A percentile compares a stretch with the other conserved stretches of the same genome.
Conservation (phyloP, 2,113 vertebrate species). For the Stigmatopora argus region DNA sequence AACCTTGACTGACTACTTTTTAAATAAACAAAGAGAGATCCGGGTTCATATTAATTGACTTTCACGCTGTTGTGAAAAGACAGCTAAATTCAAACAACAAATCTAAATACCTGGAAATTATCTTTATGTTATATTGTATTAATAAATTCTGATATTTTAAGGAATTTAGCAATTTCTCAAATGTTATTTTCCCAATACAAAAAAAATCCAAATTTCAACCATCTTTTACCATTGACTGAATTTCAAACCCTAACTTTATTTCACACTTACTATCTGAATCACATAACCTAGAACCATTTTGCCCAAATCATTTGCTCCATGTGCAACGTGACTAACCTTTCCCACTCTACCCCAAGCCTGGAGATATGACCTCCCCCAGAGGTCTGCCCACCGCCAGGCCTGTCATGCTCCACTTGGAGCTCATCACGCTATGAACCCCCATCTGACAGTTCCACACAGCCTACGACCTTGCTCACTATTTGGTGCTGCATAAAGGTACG, state of each 20-base stretch:
- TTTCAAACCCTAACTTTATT: neutral
- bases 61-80: neutral
- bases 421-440: conserved; percentile 47
- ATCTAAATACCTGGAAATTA: no score
- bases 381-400: conserved; percentile 45
- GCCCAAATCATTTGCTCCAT: conserved; percentile 17
- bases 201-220: neutral
- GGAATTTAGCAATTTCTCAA: no score
- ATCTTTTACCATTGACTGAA: neutral
- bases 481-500: conserved; percentile 17
- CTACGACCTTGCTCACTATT: conserved; percentile 36
- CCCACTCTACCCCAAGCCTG: conserved; percentile 38
- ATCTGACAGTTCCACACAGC: conserved; percentile 48
- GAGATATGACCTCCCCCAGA: conserved; percentile 61
- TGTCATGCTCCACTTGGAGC: conserved; percentile 53
- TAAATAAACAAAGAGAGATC: neutral
- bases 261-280: neutral
- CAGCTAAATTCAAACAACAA: no score
- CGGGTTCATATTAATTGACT: neutral
- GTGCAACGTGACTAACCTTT: conserved; percentile 56
- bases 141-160: no score
- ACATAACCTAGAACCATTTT: conserved; percentile 18
- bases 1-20: neutral
- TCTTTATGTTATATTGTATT: no score
- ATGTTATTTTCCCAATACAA: no score